These are phyloP conservation scores for Pteronotus mesoamericanus DNA, from an alignment of 2,797 vertebrate genomes.

Conservation along the genomic window DNA sequence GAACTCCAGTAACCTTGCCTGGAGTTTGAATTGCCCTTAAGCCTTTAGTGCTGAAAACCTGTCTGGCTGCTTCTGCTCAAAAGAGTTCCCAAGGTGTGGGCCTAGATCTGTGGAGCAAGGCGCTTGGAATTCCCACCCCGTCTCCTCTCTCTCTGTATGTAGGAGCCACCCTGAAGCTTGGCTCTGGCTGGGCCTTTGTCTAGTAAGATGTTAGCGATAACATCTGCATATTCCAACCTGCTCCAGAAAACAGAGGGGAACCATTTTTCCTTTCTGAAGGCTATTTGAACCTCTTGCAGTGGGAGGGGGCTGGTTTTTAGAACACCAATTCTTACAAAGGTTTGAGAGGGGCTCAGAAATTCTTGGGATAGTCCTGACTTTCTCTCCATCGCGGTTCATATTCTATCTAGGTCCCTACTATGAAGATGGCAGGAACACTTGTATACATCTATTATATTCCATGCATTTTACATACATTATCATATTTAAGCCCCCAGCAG, in stretches of 20 bases:
- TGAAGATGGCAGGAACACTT: neutral
- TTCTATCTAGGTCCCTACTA: neutral
- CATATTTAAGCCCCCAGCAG: neutral
- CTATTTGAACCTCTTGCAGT: neutral
- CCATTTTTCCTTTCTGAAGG: neutral
- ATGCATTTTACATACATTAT: neutral
- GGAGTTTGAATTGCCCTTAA: constrained; percentile 4
- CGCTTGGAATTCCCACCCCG: neutral
- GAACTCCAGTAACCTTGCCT: constrained; percentile 8
- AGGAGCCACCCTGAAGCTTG: neutral
- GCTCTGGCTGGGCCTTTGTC: neutral
- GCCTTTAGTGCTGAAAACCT: constrained; percentile 22
- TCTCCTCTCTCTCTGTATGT: neutral
- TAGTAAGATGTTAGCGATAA: neutral
- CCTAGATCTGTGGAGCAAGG: neutral
- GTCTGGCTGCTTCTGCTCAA: neutral
- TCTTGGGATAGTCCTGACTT: neutral
- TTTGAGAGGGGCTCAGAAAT: neutral
- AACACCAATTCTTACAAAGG: neutral
- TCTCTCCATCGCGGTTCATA: neutral
- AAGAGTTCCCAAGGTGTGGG: neutral
- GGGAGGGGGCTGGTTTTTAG: neutral
- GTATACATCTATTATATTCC: neutral
- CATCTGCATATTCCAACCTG: neutral
- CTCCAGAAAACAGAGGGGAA: neutral